Percentiles rank a stretch among this genome's conserved stretches.
Evolutionary conservation across 2,113 vertebrate genomes (phyloP).

Genomic region (Tylochromis polylepis): DNA sequence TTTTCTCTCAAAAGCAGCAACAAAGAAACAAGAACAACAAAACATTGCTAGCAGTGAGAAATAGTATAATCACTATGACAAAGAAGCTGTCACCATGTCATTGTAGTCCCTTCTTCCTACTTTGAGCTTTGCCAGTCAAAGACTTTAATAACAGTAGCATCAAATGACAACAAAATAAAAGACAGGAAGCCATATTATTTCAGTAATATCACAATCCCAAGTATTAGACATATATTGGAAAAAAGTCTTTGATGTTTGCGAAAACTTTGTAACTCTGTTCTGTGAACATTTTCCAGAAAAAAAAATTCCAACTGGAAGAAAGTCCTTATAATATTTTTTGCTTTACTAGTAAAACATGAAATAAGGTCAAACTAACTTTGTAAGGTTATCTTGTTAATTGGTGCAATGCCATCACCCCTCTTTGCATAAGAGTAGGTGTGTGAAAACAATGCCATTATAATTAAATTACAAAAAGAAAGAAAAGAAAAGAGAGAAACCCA

Average conservation of each 20-base stretch:
- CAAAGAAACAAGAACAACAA: neutral
- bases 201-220: neutral
- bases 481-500: neutral
- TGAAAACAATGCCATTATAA: neutral
- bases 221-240: neutral
- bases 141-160: neutral
- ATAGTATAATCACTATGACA: neutral
- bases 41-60: neutral
- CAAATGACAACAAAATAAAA: neutral
- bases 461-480: neutral
- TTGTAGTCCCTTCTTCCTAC: neutral
- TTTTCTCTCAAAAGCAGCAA: neutral
- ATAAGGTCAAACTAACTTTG: neutral
- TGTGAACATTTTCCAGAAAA: neutral
- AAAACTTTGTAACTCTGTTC: neutral
- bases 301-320: neutral
- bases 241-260: neutral
- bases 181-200: neutral
- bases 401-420: neutral
- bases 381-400: neutral
- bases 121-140: neutral
- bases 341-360: neutral
- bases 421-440: neutral
- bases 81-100: neutral
- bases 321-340: neutral